These are phyloP conservation scores for Aspidiotus rigidus DNA, from an alignment of 2,888 invertebrate species.

Conservation along the genomic window DNA sequence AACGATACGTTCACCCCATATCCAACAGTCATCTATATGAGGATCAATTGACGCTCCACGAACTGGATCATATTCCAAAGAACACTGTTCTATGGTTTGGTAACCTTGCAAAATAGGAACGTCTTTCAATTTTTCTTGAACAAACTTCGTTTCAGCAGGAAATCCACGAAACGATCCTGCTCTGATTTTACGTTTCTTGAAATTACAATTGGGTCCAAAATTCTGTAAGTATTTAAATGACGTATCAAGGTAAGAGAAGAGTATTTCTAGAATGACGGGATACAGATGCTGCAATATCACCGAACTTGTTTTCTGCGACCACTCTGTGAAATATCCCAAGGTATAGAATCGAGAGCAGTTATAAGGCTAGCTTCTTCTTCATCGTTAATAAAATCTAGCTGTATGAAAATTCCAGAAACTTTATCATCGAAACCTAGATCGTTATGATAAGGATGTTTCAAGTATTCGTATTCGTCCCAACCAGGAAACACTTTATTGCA, in stretches of 20 bases:
- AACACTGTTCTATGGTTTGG: constrained; percentile 55
- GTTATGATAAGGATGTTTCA: constrained; percentile 58
- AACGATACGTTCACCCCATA: constrained; percentile 96
- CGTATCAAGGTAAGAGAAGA: no score
- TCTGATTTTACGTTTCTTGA: constrained; percentile 80
- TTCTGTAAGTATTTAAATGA: constrained; percentile 52
- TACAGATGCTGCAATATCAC: not conserved
- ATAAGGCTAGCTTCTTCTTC: constrained; percentile 60
- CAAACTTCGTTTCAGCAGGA: constrained; percentile 65
- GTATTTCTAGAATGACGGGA: no score
- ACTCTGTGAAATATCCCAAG: constrained; percentile 90
- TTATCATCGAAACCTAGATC: constrained; percentile 54
- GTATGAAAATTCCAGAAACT: constrained; percentile 41
- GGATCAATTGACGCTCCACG: constrained; percentile 93
- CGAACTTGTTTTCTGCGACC: constrained; percentile 80
- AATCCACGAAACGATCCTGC: constrained; percentile 75
- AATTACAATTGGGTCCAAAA: constrained; percentile 96
- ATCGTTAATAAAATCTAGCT: constrained; percentile 62
- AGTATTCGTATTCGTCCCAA: constrained; percentile 55
- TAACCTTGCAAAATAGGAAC: constrained; percentile 45
- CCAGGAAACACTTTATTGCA: constrained; percentile 70
- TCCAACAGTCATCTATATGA: constrained; percentile 97
- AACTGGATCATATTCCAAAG: constrained; percentile 78
- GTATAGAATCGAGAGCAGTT: constrained; percentile 61
- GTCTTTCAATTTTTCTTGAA: constrained; percentile 63